phyloP scores from a whole-genome alignment of 2,888 invertebrate genomes.

The Tipula helvola region DNA sequence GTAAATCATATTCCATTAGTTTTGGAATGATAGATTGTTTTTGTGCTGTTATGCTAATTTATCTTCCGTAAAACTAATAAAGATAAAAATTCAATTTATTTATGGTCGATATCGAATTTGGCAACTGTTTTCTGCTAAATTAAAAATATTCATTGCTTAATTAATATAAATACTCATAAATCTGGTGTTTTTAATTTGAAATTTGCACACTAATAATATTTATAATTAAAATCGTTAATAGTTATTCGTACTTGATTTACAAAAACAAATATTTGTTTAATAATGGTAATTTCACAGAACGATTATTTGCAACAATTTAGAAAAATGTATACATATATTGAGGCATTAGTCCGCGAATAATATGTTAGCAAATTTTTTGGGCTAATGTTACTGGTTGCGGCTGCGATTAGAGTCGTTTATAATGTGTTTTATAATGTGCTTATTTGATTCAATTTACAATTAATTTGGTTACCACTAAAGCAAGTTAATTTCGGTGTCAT shows the following conservation, averaged over 20 bases:
- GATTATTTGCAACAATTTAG: neutral
- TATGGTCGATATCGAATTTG: neutral
- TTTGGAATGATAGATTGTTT: neutral
- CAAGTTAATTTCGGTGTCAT: no score
- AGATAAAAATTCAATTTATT: neutral
- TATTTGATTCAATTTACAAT: no score
- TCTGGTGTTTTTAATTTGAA: neutral
- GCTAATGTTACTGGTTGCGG: no score
- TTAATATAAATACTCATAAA: neutral
- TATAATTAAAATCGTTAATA: neutral
- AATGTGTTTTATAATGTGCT: no score
- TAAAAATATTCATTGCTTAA: neutral
- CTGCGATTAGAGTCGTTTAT: no score
- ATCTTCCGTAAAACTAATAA: neutral
- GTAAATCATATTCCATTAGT: neutral
- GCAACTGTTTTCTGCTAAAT: neutral
- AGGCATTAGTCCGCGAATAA: no score
- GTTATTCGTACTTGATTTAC: neutral
- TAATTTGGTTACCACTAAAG: no score
- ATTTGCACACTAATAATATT: neutral
- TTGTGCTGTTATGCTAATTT: neutral
- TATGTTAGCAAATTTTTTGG: no score
- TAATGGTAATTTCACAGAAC: neutral
- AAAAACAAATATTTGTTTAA: neutral
- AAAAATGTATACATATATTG: no score